phyloP scores from a whole-genome alignment of 2,113 vertebrate species.

The Myocastor coypus region DNA sequence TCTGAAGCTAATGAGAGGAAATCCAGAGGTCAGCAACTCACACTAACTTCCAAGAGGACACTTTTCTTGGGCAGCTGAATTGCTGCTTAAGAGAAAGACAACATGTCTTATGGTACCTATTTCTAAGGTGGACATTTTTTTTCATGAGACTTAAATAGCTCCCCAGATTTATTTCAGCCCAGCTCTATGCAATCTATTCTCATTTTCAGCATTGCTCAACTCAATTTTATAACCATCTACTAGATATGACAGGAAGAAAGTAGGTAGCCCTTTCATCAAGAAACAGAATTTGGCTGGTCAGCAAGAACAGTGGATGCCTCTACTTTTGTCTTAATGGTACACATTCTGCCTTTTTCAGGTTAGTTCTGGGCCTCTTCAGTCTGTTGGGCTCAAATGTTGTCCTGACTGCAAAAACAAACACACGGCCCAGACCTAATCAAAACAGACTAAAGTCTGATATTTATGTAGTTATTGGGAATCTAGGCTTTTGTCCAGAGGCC shows the following conservation, averaged over 20 bases:
- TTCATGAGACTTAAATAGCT: constrained; percentile 18
- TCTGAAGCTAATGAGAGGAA: not conserved
- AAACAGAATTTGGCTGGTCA: not conserved
- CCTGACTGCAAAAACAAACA: not conserved
- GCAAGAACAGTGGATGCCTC: not conserved
- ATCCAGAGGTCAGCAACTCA: not conserved
- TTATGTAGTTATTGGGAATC: not conserved
- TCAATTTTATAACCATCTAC: not conserved
- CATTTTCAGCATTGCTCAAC: not conserved
- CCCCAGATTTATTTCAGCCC: not conserved
- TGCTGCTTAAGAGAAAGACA: not conserved
- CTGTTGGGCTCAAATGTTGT: not conserved
- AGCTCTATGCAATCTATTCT: not conserved
- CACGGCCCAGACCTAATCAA: not conserved
- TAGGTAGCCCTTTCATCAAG: not conserved
- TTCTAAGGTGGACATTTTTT: not conserved
- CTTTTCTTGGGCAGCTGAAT: not conserved
- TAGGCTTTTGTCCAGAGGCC: not conserved
- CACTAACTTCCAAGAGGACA: not conserved
- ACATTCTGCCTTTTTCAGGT: not conserved
- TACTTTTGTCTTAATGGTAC: not conserved
- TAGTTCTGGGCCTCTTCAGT: not conserved
- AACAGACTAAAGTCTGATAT: not conserved
- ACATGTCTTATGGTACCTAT: not conserved
- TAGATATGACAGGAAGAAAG: not conserved